phyloP scores from a whole-genome alignment of 2,113 vertebrate species.

The Ceuthmochares aereus region DNA sequence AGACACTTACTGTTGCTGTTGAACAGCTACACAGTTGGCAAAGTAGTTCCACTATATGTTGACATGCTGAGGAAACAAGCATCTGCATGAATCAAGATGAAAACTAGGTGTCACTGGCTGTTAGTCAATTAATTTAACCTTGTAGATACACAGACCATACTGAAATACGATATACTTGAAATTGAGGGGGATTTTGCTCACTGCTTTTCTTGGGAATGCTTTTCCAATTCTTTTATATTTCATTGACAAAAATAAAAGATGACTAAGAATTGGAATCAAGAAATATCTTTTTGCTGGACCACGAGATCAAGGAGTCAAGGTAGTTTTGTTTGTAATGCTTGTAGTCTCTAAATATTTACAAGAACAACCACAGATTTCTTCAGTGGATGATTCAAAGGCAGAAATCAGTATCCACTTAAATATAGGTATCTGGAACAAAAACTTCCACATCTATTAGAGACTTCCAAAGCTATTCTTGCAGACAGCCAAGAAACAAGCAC shows the following conservation, averaged over 20 bases:
- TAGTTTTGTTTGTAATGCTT: background rate
- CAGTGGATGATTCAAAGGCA: background rate
- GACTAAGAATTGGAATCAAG: background rate
- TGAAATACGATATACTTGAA: background rate
- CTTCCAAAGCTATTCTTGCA: background rate
- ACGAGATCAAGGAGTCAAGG: background rate
- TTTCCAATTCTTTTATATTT: background rate
- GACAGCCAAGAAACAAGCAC: background rate
- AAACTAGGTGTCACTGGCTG: background rate
- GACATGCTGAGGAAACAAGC: background rate
- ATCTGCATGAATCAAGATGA: background rate
- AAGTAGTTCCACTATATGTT: background rate
- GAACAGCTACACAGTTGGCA: background rate
- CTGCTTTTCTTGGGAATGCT: background rate
- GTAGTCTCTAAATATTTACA: background rate
- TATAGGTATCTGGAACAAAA: background rate
- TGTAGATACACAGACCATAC: background rate
- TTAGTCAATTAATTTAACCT: background rate
- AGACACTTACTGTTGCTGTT: background rate
- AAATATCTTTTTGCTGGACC: background rate
- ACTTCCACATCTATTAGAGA: background rate
- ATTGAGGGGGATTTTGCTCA: background rate
- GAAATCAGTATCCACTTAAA: background rate
- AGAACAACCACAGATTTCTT: background rate
- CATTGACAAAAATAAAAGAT: background rate